Percentiles rank a stretch among this genome's conserved stretches.
phyloP scores from a whole-genome alignment of 2,888 invertebrate genomes.

The Athalia circularis region DNA sequence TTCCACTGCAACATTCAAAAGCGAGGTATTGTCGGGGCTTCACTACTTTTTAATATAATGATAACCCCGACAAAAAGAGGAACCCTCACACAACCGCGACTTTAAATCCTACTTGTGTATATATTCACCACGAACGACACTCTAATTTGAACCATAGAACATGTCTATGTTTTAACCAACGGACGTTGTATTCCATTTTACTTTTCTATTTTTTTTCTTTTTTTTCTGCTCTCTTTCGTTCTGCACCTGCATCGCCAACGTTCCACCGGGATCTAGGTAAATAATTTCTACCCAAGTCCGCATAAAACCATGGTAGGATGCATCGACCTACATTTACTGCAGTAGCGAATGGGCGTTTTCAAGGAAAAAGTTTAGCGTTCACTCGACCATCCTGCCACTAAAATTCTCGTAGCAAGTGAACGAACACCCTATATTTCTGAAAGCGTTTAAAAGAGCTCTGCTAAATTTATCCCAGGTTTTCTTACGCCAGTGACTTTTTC shows the following conservation, averaged over 20 bases:
- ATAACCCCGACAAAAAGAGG: not conserved
- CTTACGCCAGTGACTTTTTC: too few relatives aligned
- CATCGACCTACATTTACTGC: constrained; percentile 16
- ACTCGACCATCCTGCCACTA: not conserved
- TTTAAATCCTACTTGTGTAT: not conserved
- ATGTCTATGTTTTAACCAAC: too few relatives aligned
- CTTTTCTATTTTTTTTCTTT: not conserved
- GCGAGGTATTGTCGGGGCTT: constrained; percentile 15
- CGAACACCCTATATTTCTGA: too few relatives aligned
- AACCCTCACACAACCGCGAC: not conserved
- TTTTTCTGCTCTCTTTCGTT: not conserved
- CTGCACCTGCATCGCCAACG: not conserved
- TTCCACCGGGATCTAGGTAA: constrained; percentile 3
- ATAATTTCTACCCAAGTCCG: constrained; percentile 26
- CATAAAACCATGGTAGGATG: constrained; percentile 14
- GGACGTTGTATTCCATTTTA: too few relatives aligned
- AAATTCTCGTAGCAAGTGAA: not conserved
- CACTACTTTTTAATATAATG: constrained; percentile 30
- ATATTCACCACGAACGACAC: not conserved
- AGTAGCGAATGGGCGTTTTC: constrained; percentile 2
- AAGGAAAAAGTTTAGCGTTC: constrained; percentile 12
- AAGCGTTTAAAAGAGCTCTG: too few relatives aligned
- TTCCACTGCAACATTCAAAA: constrained; percentile 4
- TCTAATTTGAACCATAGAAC: constrained; percentile 15
- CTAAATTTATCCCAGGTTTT: too few relatives aligned